Percentiles rank a stretch among this genome's conserved stretches.
These are phyloP conservation scores for Argyresthia goedartella DNA, from an alignment of 2,888 invertebrate species.

Conservation along the genomic window DNA sequence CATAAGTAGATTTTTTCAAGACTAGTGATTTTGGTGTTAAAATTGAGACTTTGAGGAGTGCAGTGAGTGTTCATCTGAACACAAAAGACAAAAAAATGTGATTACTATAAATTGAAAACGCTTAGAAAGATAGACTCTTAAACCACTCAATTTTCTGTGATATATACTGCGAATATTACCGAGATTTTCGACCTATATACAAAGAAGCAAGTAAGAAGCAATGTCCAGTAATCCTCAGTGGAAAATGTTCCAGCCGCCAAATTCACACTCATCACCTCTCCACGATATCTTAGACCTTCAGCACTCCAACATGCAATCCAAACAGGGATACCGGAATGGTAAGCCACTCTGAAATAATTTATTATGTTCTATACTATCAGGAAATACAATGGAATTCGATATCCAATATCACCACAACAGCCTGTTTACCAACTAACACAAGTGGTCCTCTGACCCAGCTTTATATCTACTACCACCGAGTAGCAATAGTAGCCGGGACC, in stretches of 20 bases:
- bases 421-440: no score
- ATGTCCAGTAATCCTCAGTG: constrained; percentile 91
- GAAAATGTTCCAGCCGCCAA: constrained; percentile 92
- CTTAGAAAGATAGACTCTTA: constrained; percentile 28
- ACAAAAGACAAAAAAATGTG: constrained; percentile 54
- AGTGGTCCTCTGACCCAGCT: no score
- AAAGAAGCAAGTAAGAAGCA: constrained; percentile 48
- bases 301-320: constrained; percentile 65
- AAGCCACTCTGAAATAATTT: constrained; percentile 21
- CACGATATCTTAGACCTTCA: constrained; percentile 85
- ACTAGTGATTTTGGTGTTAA: constrained; percentile 46
- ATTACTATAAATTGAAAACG: constrained; percentile 46
- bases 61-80: constrained; percentile 43
- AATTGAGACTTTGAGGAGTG: constrained; percentile 42
- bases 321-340: constrained; percentile 70
- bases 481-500: no score
- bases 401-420: no score
- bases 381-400: no score
- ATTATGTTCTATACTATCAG: constrained; percentile 1
- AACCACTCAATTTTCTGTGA: constrained; percentile 61
- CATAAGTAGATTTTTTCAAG: constrained; percentile 62
- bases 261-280: constrained; percentile 85
- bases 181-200: constrained; percentile 57
- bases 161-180: constrained; percentile 45
- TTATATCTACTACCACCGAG: no score